phyloP scores from a whole-genome alignment of 2,797 vertebrate species.

The Acanthurus tractus region DNA sequence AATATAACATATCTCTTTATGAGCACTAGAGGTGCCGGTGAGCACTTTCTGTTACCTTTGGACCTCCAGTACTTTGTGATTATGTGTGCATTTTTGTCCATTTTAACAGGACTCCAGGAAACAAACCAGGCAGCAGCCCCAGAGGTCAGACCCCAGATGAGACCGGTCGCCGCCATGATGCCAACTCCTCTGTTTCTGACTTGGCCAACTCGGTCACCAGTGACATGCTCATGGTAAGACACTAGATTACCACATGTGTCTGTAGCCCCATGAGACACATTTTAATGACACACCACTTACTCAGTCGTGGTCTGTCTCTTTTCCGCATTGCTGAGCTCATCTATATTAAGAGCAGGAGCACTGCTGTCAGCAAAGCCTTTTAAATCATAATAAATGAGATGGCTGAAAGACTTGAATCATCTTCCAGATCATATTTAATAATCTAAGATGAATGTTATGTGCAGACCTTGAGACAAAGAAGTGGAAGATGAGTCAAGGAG shows the following conservation, averaged over 20 bases:
- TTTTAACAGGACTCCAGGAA: conserved; percentile 75
- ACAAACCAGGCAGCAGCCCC: conserved; percentile 82
- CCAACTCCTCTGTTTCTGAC: conserved; percentile 93
- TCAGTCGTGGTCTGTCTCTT: conserved; percentile 22
- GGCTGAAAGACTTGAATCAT: conserved; percentile 23
- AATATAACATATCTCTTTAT: background rate
- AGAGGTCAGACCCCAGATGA: conserved; percentile 86
- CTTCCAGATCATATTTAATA: conserved; percentile 46
- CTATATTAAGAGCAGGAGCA: conserved; percentile 39
- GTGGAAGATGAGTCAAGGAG: background rate
- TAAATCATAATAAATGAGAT: conserved; percentile 55
- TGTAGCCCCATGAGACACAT: background rate
- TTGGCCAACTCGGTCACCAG: conserved; percentile 97
- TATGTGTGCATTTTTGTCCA: conserved; percentile 69
- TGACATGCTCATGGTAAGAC: conserved; percentile 96
- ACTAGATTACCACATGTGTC: conserved; percentile 5
- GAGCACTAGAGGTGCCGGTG: background rate
- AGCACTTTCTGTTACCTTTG: background rate
- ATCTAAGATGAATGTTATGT: conserved; percentile 43
- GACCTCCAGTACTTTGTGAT: background rate
- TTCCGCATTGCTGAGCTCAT: conserved; percentile 37
- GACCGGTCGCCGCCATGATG: conserved; percentile 83
- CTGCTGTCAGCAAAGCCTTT: conserved; percentile 50
- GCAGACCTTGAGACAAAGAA: conserved; percentile 35
- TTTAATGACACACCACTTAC: conserved; percentile 29